Conservation (phyloP, 2,888 invertebrate species). For the Eulithis prunata region DNA sequence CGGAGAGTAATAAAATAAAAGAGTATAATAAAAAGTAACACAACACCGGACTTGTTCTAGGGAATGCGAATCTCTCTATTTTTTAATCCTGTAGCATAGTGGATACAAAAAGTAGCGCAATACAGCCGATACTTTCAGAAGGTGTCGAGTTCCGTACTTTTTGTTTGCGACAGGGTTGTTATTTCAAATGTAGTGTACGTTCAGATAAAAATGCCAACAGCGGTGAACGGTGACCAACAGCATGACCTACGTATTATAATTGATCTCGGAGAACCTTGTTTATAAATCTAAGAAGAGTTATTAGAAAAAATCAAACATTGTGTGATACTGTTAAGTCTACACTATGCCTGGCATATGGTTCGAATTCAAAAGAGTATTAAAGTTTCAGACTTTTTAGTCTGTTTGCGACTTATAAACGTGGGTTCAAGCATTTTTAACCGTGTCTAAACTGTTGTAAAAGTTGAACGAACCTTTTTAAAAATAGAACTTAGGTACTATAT, state of each 20-base stretch:
- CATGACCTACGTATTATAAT: no score
- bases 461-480: background rate
- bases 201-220: no score
- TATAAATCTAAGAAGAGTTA: no score
- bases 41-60: conserved; percentile 23
- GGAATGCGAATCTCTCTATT: conserved; percentile 25
- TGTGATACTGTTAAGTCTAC: background rate
- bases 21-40: conserved; percentile 18
- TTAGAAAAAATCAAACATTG: no score
- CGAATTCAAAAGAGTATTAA: conserved; percentile 4
- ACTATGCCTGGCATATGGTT: background rate
- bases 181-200: no score
- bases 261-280: no score
- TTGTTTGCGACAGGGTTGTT: no score
- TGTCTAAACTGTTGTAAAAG: background rate
- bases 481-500: no score
- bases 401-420: background rate
- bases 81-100: conserved; percentile 3
- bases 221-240: no score
- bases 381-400: conserved; percentile 3
- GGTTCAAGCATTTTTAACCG: background rate
- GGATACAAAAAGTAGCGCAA: conserved; percentile 5
- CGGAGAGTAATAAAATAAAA: conserved; percentile 19
- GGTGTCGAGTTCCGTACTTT: no score
- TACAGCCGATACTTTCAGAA: background rate